Evolutionary conservation across 1,140 invertebrate species (phyloP).

Genomic region (Drosophila subobscura): DNA sequence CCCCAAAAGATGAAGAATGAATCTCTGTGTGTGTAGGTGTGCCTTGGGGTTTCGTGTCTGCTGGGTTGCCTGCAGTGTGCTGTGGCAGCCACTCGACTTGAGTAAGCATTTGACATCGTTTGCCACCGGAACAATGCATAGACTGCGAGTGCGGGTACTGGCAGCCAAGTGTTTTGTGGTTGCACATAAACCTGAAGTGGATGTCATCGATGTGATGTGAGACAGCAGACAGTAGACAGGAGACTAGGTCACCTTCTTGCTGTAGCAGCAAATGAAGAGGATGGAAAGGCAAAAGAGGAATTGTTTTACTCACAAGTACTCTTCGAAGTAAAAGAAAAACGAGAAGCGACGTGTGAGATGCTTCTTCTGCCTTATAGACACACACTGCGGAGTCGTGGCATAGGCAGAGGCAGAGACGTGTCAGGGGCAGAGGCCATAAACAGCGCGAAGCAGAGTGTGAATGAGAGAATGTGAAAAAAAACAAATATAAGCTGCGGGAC

Average conservation of each 20-base stretch:
- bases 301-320: no score
- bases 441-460: no score
- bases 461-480: no score
- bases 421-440: no score
- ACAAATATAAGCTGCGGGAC: no score
- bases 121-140: conserved; percentile 46
- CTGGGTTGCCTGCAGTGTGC: neutral
- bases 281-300: neutral
- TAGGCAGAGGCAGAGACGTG: no score
- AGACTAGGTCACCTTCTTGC: conserved; percentile 36
- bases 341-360: no score
- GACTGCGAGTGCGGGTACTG: conserved; percentile 13
- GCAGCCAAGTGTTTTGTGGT: conserved; percentile 48
- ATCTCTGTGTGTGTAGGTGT: neutral
- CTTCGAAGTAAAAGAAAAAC: neutral
- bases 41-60: neutral
- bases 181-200: conserved; percentile 32
- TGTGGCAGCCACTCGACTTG: conserved; percentile 45
- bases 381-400: no score
- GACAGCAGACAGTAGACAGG: neutral
- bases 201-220: conserved; percentile 12
- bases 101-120: conserved; percentile 73
- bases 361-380: no score
- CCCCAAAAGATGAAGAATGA: conserved; percentile 8
- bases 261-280: neutral